These are phyloP conservation scores for Platysternon megacephalum DNA, from an alignment of 2,113 vertebrate species.

Conservation along the genomic window DNA sequence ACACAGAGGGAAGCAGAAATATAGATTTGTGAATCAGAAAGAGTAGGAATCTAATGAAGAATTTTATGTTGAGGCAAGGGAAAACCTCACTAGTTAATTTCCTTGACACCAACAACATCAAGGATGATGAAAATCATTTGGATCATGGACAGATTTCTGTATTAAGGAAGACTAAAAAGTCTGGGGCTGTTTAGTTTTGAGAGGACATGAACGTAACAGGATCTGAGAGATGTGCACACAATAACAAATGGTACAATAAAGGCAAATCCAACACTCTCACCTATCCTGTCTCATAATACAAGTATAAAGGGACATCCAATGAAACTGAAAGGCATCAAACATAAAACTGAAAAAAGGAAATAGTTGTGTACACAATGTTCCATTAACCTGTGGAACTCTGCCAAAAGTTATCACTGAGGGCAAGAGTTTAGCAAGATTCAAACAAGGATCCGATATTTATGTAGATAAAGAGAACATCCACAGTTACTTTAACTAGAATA, in stretches of 20 bases:
- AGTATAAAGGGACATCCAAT: background rate
- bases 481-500: background rate
- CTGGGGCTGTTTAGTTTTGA: conserved; percentile 11
- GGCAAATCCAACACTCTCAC: background rate
- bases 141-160: background rate
- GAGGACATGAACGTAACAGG: background rate
- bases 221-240: background rate
- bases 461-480: background rate
- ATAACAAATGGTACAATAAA: background rate
- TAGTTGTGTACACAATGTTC: background rate
- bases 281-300: background rate
- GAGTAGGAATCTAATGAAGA: background rate
- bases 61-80: background rate
- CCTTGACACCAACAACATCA: background rate
- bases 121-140: conserved; percentile 5
- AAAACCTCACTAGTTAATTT: background rate
- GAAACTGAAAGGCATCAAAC: background rate
- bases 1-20: background rate
- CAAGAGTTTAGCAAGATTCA: background rate
- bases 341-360: background rate
- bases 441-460: background rate
- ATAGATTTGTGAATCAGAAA: accelerated
- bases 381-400: background rate
- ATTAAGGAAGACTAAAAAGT: background rate
- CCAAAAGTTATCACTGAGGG: background rate